Percentiles rank a stretch among this genome's conserved stretches.
Conservation (phyloP, 1,140 invertebrate genomes). For the Sycophaga agraensis region DNA sequence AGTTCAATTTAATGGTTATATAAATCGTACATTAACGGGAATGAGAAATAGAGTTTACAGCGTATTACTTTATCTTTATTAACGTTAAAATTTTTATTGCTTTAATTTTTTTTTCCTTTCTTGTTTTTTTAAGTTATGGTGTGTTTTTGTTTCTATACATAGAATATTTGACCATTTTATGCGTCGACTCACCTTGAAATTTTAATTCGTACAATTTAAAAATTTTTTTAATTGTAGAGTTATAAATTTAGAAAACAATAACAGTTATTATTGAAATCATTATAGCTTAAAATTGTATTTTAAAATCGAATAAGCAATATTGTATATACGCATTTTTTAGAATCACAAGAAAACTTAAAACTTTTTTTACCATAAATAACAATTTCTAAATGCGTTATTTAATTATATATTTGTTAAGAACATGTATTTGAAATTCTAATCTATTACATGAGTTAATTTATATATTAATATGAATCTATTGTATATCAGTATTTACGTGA, state of each 20-base stretch:
- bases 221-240: slow-evolving; percentile 11
- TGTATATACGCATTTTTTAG: neutral
- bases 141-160: slow-evolving; percentile 1
- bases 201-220: slow-evolving; percentile 16
- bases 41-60: slow-evolving; percentile 6
- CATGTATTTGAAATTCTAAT: too few species aligned
- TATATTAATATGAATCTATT: too few species aligned
- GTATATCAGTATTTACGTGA: slow-evolving; percentile 3
- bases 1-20: too few species aligned
- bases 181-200: slow-evolving; percentile 13
- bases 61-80: slow-evolving; percentile 21
- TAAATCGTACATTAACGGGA: slow-evolving; percentile 9
- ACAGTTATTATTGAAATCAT: neutral
- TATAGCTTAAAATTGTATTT: neutral
- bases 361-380: neutral
- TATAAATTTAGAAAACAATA: neutral
- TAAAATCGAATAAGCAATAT: neutral
- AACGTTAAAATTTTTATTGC: slow-evolving; percentile 21
- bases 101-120: too few species aligned
- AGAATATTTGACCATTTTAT: slow-evolving; percentile 13
- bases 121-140: neutral
- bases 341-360: neutral
- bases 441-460: too few species aligned
- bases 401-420: too few species aligned
- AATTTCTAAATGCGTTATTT: too few species aligned